Percentiles rank a stretch among this genome's conserved stretches.
Evolutionary conservation across 2,797 vertebrate genomes (phyloP).

Genomic region (Fistularia tabacaria): DNA sequence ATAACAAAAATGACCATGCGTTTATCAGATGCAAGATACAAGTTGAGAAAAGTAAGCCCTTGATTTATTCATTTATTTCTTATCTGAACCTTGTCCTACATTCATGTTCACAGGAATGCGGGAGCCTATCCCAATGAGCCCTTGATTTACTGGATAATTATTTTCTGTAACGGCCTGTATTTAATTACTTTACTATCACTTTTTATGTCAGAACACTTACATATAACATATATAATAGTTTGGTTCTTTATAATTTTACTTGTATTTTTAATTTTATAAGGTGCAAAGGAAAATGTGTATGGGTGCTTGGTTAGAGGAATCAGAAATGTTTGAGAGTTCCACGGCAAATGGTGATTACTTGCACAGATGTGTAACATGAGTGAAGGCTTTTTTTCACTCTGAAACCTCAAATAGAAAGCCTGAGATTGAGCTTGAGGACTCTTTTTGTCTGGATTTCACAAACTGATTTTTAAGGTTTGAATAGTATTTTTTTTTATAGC

Average conservation of each 20-base stretch:
- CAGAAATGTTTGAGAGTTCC: slow-evolving; percentile 66
- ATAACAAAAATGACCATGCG: neutral
- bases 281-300: slow-evolving; percentile 14
- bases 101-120: no score
- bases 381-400: slow-evolving; percentile 39
- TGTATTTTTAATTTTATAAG: neutral
- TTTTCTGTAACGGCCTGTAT: no score
- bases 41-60: no score
- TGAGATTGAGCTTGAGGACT: slow-evolving; percentile 2
- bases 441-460: neutral
- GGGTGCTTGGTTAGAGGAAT: slow-evolving; percentile 49
- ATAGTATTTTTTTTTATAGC: no score
- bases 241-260: neutral
- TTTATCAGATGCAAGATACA: neutral
- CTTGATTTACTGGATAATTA: no score
- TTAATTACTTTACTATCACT: no score
- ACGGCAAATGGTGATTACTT: slow-evolving; percentile 68
- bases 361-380: slow-evolving; percentile 78
- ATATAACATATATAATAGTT: neutral
- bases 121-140: no score
- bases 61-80: no score
- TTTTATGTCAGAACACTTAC: no score
- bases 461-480: no score
- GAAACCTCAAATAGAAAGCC: slow-evolving; percentile 27
- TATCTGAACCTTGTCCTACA: no score